These are phyloP conservation scores for Schizothorax lantsangensis DNA, from an alignment of 2,797 vertebrate genomes.

Conservation along the genomic window DNA sequence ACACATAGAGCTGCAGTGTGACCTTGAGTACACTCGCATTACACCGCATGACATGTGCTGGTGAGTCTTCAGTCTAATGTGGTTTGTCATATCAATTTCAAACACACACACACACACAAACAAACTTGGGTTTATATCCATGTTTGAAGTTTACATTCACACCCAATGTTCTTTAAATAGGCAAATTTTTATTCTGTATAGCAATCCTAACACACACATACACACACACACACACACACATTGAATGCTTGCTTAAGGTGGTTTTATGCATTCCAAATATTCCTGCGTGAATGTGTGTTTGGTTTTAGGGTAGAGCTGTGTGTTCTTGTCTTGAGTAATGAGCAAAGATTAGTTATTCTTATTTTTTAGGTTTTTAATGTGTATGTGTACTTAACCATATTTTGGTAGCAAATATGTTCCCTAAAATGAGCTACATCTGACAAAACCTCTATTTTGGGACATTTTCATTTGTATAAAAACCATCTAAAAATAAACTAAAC, in stretches of 20 bases:
- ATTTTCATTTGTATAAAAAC: too few species aligned
- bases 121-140: too few species aligned
- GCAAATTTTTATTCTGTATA: too few species aligned
- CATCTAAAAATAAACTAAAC: too few species aligned
- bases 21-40: conserved; percentile 48
- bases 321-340: not conserved
- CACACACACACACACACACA: not conserved
- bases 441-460: too few species aligned
- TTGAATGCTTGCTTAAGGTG: conserved; percentile 14
- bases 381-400: too few species aligned
- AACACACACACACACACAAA: not conserved
- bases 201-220: too few species aligned
- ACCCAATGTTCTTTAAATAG: too few species aligned
- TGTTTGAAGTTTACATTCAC: too few species aligned
- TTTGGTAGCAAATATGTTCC: too few species aligned
- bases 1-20: not conserved
- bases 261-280: not conserved
- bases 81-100: not conserved
- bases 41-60: too few species aligned
- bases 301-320: not conserved
- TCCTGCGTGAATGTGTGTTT: not conserved
- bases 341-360: not conserved
- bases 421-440: too few species aligned
- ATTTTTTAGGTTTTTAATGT: not conserved
- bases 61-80: not conserved